phyloP scores from a whole-genome alignment of 2,113 vertebrate genomes.

The Pelecanoides urinatrix region DNA sequence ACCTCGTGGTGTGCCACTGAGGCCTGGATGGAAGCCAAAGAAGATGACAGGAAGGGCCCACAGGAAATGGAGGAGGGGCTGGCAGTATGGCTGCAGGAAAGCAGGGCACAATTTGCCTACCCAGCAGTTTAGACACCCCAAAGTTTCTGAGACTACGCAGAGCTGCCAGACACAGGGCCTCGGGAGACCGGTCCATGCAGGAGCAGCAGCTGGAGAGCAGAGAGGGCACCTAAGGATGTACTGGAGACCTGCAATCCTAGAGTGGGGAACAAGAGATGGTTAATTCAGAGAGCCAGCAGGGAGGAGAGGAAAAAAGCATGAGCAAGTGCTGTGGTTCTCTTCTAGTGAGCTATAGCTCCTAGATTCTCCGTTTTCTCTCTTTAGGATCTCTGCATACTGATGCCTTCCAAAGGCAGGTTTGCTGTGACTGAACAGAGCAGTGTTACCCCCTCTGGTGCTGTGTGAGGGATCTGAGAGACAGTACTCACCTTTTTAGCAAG shows the following conservation, averaged over 20 bases:
- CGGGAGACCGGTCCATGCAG: accelerated
- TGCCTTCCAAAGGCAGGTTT: background rate
- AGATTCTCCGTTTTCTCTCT: background rate
- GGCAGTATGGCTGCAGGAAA: background rate
- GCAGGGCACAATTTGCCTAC: background rate
- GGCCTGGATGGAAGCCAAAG: background rate
- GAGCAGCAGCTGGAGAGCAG: background rate
- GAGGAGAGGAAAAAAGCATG: background rate
- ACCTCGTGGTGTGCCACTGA: accelerated
- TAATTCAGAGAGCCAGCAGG: background rate
- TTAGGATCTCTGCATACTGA: background rate
- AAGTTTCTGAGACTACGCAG: background rate
- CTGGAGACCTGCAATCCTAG: background rate
- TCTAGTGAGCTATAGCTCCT: background rate
- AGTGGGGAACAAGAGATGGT: background rate
- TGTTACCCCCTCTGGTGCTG: background rate
- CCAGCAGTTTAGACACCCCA: background rate
- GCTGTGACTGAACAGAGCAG: background rate
- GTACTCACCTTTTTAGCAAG: background rate
- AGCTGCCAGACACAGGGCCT: background rate
- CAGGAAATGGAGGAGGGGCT: background rate
- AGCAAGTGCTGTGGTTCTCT: background rate
- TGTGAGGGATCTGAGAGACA: background rate
- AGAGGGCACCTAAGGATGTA: background rate
- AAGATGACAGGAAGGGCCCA: background rate